Percentiles rank a stretch among this genome's conserved stretches.
phyloP scores from a whole-genome alignment of 2,113 vertebrate genomes.

The Odocoileus virginianus region DNA sequence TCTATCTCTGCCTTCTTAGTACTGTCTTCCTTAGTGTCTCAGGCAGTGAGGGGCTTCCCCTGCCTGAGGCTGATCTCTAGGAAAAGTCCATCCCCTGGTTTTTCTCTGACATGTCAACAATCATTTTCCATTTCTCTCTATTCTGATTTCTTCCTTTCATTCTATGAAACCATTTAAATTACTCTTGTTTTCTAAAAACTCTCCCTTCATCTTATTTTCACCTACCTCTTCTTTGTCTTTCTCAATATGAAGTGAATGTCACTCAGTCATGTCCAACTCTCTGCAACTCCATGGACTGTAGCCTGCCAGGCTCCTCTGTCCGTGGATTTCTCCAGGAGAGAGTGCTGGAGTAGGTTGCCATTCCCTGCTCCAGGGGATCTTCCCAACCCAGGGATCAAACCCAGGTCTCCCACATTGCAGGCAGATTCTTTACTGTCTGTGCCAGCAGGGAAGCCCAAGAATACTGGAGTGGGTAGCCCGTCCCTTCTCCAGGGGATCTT shows the following conservation, averaged over 20 bases:
- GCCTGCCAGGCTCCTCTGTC: not conserved
- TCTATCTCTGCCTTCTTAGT: not conserved
- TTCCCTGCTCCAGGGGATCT: not conserved
- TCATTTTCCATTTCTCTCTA: not conserved
- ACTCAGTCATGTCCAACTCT: accelerated
- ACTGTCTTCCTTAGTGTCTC: not conserved
- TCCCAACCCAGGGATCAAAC: not conserved
- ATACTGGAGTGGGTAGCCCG: not conserved
- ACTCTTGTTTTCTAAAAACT: not conserved
- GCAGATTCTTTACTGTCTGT: not conserved
- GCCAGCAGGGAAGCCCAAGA: not conserved
- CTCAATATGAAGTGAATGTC: not conserved
- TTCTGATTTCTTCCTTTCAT: not conserved
- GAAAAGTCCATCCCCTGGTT: not conserved
- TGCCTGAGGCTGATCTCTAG: not conserved
- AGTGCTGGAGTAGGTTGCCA: not conserved
- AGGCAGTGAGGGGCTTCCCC: not conserved
- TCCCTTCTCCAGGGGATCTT: not conserved
- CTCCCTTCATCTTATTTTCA: not conserved
- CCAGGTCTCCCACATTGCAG: not conserved
- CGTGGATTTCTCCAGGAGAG: not conserved
- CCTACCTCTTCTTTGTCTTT: not conserved
- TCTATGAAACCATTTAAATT: not conserved
- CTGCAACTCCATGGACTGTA: not conserved
- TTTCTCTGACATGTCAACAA: not conserved